These are phyloP conservation scores for Corythornis vintsioides DNA, from an alignment of 2,113 vertebrate genomes.

Conservation along the genomic window DNA sequence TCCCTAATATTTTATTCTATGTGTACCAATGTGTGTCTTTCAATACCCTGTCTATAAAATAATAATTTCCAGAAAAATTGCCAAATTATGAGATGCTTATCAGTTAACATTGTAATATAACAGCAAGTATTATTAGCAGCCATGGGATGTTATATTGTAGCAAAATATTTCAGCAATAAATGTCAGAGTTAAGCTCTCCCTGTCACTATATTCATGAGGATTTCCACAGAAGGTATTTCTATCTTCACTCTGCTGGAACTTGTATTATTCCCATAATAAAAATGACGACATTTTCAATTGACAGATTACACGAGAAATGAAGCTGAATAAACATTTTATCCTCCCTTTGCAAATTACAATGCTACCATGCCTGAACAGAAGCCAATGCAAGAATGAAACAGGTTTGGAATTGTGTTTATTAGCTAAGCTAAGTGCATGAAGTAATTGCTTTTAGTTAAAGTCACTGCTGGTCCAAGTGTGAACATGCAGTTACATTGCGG, in stretches of 20 bases:
- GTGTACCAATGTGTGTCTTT: not conserved
- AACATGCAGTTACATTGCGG: not conserved
- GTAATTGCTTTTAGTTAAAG: slow-evolving; percentile 19
- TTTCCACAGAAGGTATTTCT: not conserved
- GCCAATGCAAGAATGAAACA: not conserved
- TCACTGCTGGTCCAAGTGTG: not conserved
- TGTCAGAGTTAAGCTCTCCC: not conserved
- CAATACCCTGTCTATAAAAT: not conserved
- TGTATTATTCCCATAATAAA: slow-evolving; percentile 1
- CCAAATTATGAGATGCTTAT: not conserved
- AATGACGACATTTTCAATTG: not conserved
- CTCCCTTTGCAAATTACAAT: not conserved
- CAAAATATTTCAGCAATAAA: not conserved
- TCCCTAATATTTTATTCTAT: not conserved
- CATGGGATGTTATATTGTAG: not conserved
- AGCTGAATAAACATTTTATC: slow-evolving; percentile 2
- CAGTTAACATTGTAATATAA: not conserved
- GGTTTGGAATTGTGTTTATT: not conserved
- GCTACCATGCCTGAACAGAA: not conserved
- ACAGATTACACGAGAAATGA: not conserved
- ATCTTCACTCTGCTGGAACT: not conserved
- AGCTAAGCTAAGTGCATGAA: not conserved
- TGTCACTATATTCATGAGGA: not conserved
- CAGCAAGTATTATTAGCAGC: not conserved
- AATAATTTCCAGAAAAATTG: not conserved